phyloP scores from a whole-genome alignment of 1,140 invertebrate genomes.

The Trichogramma pretiosum region DNA sequence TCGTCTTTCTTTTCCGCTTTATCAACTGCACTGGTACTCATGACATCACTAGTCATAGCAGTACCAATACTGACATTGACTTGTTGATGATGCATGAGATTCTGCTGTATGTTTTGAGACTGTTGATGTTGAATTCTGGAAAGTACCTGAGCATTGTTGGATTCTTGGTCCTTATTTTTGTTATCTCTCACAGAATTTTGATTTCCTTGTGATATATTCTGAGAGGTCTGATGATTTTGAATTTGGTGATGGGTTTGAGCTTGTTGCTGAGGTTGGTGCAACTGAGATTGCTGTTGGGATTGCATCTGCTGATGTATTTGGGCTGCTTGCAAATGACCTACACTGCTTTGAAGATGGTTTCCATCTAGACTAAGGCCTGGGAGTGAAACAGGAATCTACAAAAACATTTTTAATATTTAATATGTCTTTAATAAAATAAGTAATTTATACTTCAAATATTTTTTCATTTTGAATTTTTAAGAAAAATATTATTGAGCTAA shows the following conservation, averaged over 20 bases:
- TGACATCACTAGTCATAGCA: constrained; percentile 27
- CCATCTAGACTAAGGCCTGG: constrained; percentile 41
- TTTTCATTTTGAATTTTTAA: background rate
- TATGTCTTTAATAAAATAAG: background rate
- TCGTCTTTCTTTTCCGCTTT: constrained; percentile 42
- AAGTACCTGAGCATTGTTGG: constrained; percentile 42
- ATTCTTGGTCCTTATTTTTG: constrained; percentile 40
- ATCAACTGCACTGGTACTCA: constrained; percentile 30
- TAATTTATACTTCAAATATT: background rate
- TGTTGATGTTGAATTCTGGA: constrained; percentile 41
- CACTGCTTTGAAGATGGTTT: constrained; percentile 36
- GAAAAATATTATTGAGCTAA: background rate
- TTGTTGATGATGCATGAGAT: constrained; percentile 37
- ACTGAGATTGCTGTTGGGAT: constrained; percentile 36
- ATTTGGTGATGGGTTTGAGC: constrained; percentile 39
- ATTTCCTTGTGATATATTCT: constrained; percentile 29
- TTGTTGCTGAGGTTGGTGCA: constrained; percentile 30
- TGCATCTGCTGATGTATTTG: constrained; percentile 45
- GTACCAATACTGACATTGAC: constrained; percentile 36
- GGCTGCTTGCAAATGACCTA: constrained; percentile 41
- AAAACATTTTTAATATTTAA: constrained; percentile 6
- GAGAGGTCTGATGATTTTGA: constrained; percentile 39
- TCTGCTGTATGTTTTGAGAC: constrained; percentile 41
- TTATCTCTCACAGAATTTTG: constrained; percentile 37
- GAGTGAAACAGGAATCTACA: constrained; percentile 41